These are phyloP conservation scores for Myrmecobius fasciatus DNA, from an alignment of 2,113 vertebrate species.

Conservation along the genomic window DNA sequence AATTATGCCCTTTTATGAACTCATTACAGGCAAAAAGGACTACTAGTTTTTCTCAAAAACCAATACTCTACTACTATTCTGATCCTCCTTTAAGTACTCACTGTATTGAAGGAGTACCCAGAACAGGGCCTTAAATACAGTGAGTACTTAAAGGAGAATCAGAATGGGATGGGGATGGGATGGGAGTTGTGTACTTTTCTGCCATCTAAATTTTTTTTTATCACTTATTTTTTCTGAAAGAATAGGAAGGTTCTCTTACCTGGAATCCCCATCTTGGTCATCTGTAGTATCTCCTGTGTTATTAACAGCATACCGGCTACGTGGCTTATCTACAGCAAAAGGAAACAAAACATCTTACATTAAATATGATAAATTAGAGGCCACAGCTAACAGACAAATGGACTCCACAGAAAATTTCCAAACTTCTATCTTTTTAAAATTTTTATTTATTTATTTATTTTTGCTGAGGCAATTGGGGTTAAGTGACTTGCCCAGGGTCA, in stretches of 20 bases:
- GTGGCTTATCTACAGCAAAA: conserved; percentile 88
- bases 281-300: conserved; percentile 89
- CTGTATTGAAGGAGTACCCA: not conserved
- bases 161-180: not conserved
- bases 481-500: too few relatives aligned
- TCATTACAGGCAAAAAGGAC: not conserved
- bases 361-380: not conserved
- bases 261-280: conserved; percentile 96
- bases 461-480: too few relatives aligned
- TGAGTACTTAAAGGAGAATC: not conserved
- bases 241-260: conserved; percentile 82
- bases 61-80: not conserved
- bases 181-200: not conserved
- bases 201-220: not conserved
- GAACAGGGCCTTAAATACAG: not conserved
- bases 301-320: conserved; percentile 93
- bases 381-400: not conserved
- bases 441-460: too few relatives aligned
- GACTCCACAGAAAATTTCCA: not conserved
- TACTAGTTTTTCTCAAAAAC: not conserved
- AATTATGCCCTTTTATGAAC: not conserved
- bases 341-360: conserved; percentile 5
- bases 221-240: not conserved
- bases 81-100: not conserved
- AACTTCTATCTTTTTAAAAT: not conserved